These are phyloP conservation scores for Etia nguti DNA, from an alignment of 2,113 vertebrate species.

Conservation along the genomic window DNA sequence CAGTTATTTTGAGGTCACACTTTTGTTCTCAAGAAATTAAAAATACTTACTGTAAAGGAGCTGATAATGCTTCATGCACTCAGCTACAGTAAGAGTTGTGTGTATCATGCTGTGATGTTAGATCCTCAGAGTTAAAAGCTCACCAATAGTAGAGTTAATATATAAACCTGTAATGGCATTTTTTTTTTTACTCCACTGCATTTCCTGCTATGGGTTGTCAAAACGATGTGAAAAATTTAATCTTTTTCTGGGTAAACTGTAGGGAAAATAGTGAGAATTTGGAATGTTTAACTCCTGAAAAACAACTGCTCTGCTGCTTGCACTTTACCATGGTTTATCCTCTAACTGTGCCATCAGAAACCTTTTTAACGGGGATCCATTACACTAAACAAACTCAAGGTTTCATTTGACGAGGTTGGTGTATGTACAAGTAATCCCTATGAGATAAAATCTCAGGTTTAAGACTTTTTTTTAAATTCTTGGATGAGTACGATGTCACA, in stretches of 20 bases:
- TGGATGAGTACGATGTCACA: neutral
- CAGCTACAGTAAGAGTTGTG: neutral
- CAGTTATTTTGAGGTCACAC: neutral
- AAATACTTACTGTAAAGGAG: neutral
- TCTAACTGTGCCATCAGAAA: neutral
- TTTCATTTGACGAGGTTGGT: neutral
- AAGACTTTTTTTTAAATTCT: neutral
- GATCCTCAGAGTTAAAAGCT: neutral
- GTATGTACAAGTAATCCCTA: neutral
- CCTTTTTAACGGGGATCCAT: neutral
- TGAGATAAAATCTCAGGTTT: neutral
- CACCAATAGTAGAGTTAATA: neutral
- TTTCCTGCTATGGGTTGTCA: neutral
- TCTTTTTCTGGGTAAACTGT: neutral
- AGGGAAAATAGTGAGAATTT: neutral
- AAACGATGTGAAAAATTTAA: neutral
- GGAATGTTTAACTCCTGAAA: neutral
- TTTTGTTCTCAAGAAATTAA: neutral
- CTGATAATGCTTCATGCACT: accelerated
- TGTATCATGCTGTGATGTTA: neutral
- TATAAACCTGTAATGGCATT: neutral
- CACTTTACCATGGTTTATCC: neutral
- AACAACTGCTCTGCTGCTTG: neutral
- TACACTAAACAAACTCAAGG: neutral
- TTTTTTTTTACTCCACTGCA: neutral